These are phyloP conservation scores for Bergia puertoricense DNA, from an alignment of 92 coral and sea anemone genomes.

Conservation along the genomic window DNA sequence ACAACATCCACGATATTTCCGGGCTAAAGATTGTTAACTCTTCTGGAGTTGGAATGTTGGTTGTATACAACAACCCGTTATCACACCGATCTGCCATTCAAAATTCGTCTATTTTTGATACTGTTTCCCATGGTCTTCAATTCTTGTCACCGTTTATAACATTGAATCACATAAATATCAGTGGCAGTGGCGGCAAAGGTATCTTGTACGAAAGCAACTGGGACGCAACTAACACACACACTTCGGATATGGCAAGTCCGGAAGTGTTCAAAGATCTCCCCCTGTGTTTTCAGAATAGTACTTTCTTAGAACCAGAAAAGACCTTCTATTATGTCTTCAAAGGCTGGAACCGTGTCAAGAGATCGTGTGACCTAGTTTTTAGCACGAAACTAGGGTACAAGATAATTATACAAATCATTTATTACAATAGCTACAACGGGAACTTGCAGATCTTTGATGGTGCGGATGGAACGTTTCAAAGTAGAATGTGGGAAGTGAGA, in stretches of 20 bases:
- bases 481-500: constrained; percentile 37
- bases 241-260: background rate
- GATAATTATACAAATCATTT: constrained; percentile 48
- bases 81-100: background rate
- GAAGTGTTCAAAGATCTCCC: constrained; percentile 21
- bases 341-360: background rate
- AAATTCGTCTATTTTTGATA: no score
- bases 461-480: constrained; percentile 12
- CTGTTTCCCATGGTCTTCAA: constrained; percentile 49
- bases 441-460: constrained; percentile 47
- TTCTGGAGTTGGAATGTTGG: constrained; percentile 47
- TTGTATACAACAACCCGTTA: constrained; percentile 44
- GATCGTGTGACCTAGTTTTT: constrained; percentile 47
- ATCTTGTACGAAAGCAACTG: background rate
- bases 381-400: constrained; percentile 53
- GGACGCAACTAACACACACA: constrained; percentile 36
- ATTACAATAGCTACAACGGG: background rate
- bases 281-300: constrained; percentile 48
- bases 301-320: constrained; percentile 37
- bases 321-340: constrained; percentile 26
- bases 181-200: background rate
- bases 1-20: constrained; percentile 39
- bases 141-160: constrained; percentile 48
- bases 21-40: constrained; percentile 51
- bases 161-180: constrained; percentile 48